Percentiles rank a stretch among this genome's conserved stretches.
phyloP scores from a whole-genome alignment of 2,797 vertebrate genomes.

The Rallus crepitans region DNA sequence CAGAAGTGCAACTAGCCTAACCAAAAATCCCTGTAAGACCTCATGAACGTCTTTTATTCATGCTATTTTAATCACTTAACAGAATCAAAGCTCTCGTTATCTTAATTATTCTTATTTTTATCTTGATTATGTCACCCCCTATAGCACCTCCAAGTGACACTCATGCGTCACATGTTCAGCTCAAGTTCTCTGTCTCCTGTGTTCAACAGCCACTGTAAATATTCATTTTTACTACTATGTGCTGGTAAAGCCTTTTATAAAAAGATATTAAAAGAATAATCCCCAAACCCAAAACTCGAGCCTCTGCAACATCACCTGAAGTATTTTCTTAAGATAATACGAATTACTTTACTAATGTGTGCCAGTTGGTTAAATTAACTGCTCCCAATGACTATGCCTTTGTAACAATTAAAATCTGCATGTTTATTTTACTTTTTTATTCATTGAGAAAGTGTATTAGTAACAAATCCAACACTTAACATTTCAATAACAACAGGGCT shows the following conservation, averaged over 20 bases:
- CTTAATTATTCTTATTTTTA: conserved; percentile 25
- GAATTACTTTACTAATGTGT: neutral
- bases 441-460: neutral
- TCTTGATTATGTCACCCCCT: neutral
- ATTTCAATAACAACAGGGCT: neutral
- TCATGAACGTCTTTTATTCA: neutral
- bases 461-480: neutral
- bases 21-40: neutral
- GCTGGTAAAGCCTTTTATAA: neutral
- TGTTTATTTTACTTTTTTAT: conserved; percentile 18
- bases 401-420: neutral
- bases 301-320: neutral
- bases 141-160: conserved; percentile 12
- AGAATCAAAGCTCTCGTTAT: neutral
- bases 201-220: neutral
- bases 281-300: neutral
- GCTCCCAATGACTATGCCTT: neutral
- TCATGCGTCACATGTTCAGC: neutral
- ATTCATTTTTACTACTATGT: neutral
- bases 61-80: conserved; percentile 8
- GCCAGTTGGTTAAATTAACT: neutral
- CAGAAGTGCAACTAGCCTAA: neutral
- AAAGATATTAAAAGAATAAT: fast-evolving
- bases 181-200: neutral
- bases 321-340: conserved; percentile 2